Evolutionary conservation across 2,888 invertebrate species (phyloP).

Genomic region (Antheraea yamamai): DNA sequence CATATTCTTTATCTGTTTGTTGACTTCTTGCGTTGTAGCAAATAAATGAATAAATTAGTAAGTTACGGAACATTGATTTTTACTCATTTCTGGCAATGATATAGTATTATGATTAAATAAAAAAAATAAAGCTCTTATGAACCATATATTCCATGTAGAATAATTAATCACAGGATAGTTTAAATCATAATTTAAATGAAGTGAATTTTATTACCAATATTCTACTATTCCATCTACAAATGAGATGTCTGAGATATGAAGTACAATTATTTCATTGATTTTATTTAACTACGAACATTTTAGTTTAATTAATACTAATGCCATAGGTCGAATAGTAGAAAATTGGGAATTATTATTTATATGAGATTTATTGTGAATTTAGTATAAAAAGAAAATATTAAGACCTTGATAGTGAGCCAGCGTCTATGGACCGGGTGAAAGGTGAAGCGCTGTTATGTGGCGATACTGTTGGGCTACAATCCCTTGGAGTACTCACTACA

Average conservation of each 20-base stretch:
- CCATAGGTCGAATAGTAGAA: too few species aligned
- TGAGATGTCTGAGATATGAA: neutral
- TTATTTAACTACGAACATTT: neutral
- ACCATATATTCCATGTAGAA: too few species aligned
- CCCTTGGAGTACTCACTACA: constrained; percentile 90
- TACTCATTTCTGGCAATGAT: too few species aligned
- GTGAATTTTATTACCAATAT: neutral
- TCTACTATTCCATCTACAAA: neutral
- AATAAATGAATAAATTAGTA: too few species aligned
- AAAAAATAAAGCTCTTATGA: too few species aligned
- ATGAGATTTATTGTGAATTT: neutral
- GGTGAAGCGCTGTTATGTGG: constrained; percentile 88
- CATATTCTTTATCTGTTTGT: too few species aligned
- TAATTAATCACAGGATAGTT: too few species aligned
- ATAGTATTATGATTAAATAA: too few species aligned
- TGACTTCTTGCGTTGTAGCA: too few species aligned
- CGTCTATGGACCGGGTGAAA: constrained; percentile 89
- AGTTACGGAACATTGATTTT: too few species aligned
- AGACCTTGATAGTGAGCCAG: constrained; percentile 84
- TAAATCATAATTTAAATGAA: too few species aligned
- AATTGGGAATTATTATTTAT: neutral
- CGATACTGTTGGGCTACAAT: constrained; percentile 92
- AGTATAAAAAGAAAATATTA: constrained; percentile 8
- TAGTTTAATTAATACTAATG: neutral
- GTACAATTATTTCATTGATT: neutral